Percentiles rank a stretch among this genome's conserved stretches.
Evolutionary conservation across 2,888 invertebrate genomes (phyloP).

Genomic region (Polyploca ridens): DNA sequence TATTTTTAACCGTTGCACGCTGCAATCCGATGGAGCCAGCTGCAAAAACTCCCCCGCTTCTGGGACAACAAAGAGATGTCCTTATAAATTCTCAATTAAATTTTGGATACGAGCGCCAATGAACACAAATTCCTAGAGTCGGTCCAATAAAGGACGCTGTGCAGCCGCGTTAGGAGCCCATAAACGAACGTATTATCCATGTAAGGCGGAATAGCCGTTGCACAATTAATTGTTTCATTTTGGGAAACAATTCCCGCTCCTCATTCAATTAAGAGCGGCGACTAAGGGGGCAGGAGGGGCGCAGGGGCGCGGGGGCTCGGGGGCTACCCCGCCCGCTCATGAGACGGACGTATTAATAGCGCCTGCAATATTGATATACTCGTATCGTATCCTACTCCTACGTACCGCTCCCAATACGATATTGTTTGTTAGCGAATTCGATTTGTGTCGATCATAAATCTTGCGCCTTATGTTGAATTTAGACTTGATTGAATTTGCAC

Average conservation of each 20-base stretch:
- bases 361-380: conserved; percentile 85
- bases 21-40: conserved; percentile 65
- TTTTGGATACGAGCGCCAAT: conserved; percentile 82
- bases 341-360: conserved; percentile 85
- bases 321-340: conserved; percentile 71
- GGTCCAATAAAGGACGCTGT: conserved; percentile 83
- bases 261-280: conserved; percentile 85
- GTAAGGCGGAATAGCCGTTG: conserved; percentile 85
- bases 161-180: conserved; percentile 84
- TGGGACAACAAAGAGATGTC: conserved; percentile 72
- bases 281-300: conserved; percentile 63
- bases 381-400: conserved; percentile 79
- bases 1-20: conserved; percentile 65
- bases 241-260: conserved; percentile 85
- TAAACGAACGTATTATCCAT: conserved; percentile 85
- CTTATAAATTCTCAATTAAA: conserved; percentile 83
- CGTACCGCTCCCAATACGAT: conserved; percentile 81
- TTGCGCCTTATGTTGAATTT: conserved; percentile 83
- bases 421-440: conserved; percentile 84
- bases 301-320: conserved; percentile 42
- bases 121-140: conserved; percentile 84
- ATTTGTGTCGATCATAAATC: conserved; percentile 85
- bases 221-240: conserved; percentile 85
- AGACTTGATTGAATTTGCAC: conserved; percentile 78
- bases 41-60: conserved; percentile 67